Base-by-base conservation (phyloP, 2,888 invertebrate genomes). In the Suillia variegata region DNA sequence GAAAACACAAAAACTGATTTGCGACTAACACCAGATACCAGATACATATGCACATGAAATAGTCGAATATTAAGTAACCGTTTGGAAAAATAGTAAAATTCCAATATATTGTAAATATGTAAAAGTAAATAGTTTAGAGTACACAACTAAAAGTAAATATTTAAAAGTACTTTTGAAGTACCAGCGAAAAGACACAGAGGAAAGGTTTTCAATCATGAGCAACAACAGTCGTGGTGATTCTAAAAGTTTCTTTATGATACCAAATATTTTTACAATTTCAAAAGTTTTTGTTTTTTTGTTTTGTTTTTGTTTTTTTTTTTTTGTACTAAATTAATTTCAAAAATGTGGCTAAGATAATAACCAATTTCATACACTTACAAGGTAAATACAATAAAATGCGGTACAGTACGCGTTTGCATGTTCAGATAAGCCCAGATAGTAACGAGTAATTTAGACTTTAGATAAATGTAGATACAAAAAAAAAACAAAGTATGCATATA, bases 11-110 rank as follows among this genome's bases (percentile, higher is more conserved):
- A n/a, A 60, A 64, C 61, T 67, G 73, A 72, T 70, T 76, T 78
- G 79, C 74, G 75, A 79, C 79, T 80, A 74, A 79, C 80, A 79
- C 80, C 79, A 78, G 70, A 70, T 74, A 76, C n/a, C n/a, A n/a
- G n/a, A n/a, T n/a, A n/a, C n/a, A n/a, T n/a, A n/a, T 72, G 75
- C 70, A 77, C 74, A 78, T 69, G 70, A 68, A 66, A 62, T 56
- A 63, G 45, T 54, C n/a, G n/a, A n/a, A n/a, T 45, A 45, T 45
- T 45, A 45, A 45, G 45, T 45, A 45, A 45, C 6, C 45, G 13
- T 12, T 18, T 45, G 45, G 18, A 4, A 45, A 18, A 38, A 62
- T 64, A 66, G 57, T 58, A 65, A 62, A 62, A 66, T 61, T 47
- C n/a, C n/a, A 54, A 42, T 48, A 33, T 54, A 50, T 47, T n/a